Conservation (phyloP, 1,140 invertebrate genomes). For the Tetragnatha versicolor region DNA sequence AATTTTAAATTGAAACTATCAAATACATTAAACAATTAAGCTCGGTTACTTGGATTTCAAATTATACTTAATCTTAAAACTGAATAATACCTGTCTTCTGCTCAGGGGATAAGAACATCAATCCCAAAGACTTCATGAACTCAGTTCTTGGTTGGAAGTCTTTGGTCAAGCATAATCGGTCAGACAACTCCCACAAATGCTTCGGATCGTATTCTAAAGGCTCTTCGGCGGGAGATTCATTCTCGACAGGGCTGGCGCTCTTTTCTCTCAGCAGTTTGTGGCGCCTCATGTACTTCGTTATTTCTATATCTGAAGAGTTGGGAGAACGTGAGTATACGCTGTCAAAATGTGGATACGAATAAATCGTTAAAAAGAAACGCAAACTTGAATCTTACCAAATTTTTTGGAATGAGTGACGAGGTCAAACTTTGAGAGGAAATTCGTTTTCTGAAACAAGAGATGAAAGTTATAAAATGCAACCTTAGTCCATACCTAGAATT, state of each 20-base stretch:
- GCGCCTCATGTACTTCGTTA: conserved; percentile 51
- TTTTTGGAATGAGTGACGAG: conserved; percentile 55
- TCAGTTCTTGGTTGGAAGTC: conserved; percentile 25
- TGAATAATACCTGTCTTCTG: conserved; percentile 36
- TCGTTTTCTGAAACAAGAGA: conserved; percentile 42
- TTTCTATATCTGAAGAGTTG: conserved; percentile 46
- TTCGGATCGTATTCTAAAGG: conserved; percentile 7
- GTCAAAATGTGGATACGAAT: background rate
- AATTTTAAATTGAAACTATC: too few relatives aligned
- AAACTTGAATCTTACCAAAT: conserved; percentile 10
- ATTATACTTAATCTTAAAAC: too few relatives aligned
- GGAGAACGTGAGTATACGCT: background rate
- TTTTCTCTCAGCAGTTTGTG: conserved; percentile 22
- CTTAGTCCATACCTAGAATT: too few relatives aligned
- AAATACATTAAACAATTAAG: too few relatives aligned
- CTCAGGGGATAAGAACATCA: conserved; percentile 15
- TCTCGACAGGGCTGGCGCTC: conserved; percentile 22
- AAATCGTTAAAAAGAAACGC: background rate
- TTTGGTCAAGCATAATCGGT: conserved; percentile 26
- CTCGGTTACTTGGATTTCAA: too few relatives aligned
- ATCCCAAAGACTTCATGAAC: conserved; percentile 23
- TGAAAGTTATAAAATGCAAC: background rate
- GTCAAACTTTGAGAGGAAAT: conserved; percentile 52
- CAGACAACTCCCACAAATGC: conserved; percentile 28
- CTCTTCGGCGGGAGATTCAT: background rate